Evolutionary conservation across 1,140 invertebrate genomes (phyloP), one percentile per base, ranked within the genome.

Genomic region (Pseudomyrmex flavicornis): DNA sequence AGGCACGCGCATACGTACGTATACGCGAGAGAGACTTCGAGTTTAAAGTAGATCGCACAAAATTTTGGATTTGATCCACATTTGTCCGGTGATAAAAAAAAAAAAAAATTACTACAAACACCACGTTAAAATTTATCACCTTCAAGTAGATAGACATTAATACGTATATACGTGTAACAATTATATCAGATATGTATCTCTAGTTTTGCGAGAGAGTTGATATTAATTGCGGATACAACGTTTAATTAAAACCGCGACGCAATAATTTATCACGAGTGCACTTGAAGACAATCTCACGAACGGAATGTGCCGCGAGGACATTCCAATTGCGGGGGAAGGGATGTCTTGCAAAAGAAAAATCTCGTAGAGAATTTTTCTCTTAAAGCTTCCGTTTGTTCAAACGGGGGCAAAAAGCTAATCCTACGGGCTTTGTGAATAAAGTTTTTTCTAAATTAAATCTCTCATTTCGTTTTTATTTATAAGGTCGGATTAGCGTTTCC

Each of bases 31-130:
- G 15, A 26, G 52, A 20, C 65, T n/a, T 68, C 5, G 54, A 35
- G 54, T 72, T 80, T 80, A 80, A 80, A 80, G 76, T 50, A 22
- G 66, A 80, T 12, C 76, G 44, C 22, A 35, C 76, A 80, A 72
- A 77, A 70, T 72, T 54, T 44, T 2, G 17, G 65, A 44, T 15
- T 17, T 17, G 65, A 20, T 48, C 50, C 17, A 69, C 65, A 48
- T 69, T 59, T 7, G 65, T 59, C 22, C 12, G 15, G 15, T 22
- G 20, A 59, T 50, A 26, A 66, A 46, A 52, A 13, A 44, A 26
- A 66, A 66, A 61, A 59, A 50, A 58, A 50, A 72, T 58, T n/a
- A 15, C 13, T 44, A 26, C 44, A 17, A 68, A 22, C 68, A 26
- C 17, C 56, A 68, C 4, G 13, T 2, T n/a, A 10, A 35, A 35